Conservation (phyloP, 2,888 invertebrate genomes). For the Lasius platythorax region DNA sequence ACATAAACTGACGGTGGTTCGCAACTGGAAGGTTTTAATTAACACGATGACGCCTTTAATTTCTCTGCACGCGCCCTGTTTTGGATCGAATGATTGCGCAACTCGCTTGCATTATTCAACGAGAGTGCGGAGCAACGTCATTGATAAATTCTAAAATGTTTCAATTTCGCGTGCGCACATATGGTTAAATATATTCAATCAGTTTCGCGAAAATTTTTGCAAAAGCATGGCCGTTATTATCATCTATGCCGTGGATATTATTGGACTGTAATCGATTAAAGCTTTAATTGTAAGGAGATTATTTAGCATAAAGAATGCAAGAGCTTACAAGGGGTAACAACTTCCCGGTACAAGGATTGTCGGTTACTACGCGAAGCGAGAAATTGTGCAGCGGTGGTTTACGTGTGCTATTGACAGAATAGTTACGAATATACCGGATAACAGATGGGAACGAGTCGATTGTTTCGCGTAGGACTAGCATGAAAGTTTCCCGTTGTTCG, state of each 20-base stretch:
- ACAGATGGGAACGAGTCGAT: conserved; percentile 49
- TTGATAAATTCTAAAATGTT: conserved; percentile 1
- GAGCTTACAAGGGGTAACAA: not conserved
- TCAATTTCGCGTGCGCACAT: conserved; percentile 37
- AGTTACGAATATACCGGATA: conserved; percentile 51
- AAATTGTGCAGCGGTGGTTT: conserved; percentile 35
- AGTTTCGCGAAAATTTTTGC: not conserved
- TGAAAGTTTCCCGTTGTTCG: conserved; percentile 44
- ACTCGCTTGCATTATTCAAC: conserved; percentile 50
- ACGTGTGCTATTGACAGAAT: conserved; percentile 48
- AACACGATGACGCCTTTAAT: conserved; percentile 73
- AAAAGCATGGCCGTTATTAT: not conserved
- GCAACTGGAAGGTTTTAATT: conserved; percentile 70
- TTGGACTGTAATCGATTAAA: not conserved
- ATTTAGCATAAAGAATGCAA: not conserved
- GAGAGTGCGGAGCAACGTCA: conserved; percentile 29
- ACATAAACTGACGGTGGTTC: conserved; percentile 69
- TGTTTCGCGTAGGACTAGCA: conserved; percentile 34
- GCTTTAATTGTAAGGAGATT: not conserved
- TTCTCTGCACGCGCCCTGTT: conserved; percentile 52
- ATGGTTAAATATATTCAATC: not conserved
- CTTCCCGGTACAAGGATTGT: conserved; percentile 1
- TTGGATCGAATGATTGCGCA: conserved; percentile 57
- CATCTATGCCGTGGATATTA: not conserved
- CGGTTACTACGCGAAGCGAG: conserved; percentile 27